Percentiles rank a stretch among this genome's conserved stretches.
These are phyloP conservation scores for Achlya flavicornis DNA, from an alignment of 2,888 invertebrate species.

Conservation along the genomic window DNA sequence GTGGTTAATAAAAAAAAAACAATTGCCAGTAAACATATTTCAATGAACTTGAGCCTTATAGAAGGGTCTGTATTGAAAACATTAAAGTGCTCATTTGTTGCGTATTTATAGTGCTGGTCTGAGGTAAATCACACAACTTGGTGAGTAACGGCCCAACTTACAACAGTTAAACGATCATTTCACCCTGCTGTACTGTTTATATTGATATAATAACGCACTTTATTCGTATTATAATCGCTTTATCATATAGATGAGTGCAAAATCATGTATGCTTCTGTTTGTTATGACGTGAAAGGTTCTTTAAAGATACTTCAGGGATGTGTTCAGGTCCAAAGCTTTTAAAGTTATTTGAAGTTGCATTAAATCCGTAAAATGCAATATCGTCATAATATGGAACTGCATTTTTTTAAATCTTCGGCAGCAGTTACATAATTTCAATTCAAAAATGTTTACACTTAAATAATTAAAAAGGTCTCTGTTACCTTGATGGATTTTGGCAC, in stretches of 20 bases:
- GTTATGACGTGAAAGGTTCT: background rate
- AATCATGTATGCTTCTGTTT: conserved; percentile 5
- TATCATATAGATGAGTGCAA: conserved; percentile 6
- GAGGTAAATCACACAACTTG: conserved; percentile 1
- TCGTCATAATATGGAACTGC: too few species aligned
- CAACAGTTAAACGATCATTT: background rate
- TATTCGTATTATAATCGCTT: background rate
- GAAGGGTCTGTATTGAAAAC: background rate
- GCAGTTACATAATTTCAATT: too few species aligned
- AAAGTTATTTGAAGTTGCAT: background rate
- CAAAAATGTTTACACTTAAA: too few species aligned
- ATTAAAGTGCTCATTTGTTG: background rate
- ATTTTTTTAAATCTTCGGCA: too few species aligned
- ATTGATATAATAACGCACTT: conserved; percentile 1
- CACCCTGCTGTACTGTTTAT: background rate
- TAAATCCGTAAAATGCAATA: background rate
- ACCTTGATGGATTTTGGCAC: too few species aligned
- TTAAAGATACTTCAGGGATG: background rate
- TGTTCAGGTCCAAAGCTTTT: background rate
- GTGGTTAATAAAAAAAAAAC: too few species aligned
- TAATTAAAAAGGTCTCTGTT: too few species aligned
- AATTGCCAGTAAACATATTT: too few species aligned
- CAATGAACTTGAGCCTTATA: background rate
- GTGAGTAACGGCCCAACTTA: conserved; percentile 9
- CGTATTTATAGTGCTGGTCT: background rate